These are phyloP conservation scores for Telenomus remus DNA, from an alignment of 1,140 invertebrate species.

Conservation along the genomic window DNA sequence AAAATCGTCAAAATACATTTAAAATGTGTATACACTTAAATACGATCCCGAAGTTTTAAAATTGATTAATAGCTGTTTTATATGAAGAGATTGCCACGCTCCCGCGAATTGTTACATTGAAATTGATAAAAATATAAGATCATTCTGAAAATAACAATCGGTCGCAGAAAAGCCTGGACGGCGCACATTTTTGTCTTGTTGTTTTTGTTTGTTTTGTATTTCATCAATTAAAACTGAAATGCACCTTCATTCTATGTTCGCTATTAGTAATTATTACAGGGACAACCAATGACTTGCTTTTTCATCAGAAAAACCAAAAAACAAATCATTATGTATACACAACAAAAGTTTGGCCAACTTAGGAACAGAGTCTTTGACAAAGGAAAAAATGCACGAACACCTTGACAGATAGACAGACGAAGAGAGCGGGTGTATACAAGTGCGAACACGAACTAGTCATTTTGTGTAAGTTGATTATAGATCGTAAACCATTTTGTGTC, in stretches of 20 bases:
- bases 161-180: conserved; percentile 24
- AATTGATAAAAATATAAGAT: conserved; percentile 32
- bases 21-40: conserved; percentile 44
- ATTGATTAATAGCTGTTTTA: not conserved
- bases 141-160: conserved; percentile 30
- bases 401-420: conserved; percentile 5
- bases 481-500: conserved; percentile 2
- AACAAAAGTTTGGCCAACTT: conserved; percentile 46
- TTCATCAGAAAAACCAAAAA: conserved; percentile 19
- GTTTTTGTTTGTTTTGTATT: no score
- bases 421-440: conserved; percentile 22
- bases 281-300: no score
- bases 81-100: conserved; percentile 24
- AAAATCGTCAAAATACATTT: conserved; percentile 25
- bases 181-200: conserved; percentile 16
- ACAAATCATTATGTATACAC: conserved; percentile 33
- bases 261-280: conserved; percentile 25
- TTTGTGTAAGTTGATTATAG: not conserved
- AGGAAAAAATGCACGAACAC: conserved; percentile 20
- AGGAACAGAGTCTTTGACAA: conserved; percentile 31
- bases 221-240: conserved; percentile 22
- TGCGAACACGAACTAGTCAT: conserved; percentile 7
- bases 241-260: conserved; percentile 30
- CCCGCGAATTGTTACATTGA: conserved; percentile 15
- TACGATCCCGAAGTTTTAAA: not conserved